Evolutionary conservation across 2,113 vertebrate genomes (phyloP).

Genomic region (Apus apus): DNA sequence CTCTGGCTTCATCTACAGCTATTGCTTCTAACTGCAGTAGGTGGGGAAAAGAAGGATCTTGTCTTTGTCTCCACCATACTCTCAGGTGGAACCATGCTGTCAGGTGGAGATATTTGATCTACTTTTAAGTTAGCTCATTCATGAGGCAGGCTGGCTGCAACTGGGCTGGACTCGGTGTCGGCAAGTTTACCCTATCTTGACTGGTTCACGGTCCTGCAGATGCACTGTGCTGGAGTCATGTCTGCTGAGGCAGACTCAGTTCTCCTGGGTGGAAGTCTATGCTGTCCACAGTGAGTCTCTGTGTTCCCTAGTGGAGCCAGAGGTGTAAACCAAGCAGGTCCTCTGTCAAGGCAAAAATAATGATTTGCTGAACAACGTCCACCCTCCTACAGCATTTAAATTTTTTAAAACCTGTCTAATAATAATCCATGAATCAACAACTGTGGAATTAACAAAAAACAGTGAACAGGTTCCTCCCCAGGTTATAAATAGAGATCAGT

Average conservation of each 20-base stretch:
- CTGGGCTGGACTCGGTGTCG: not conserved
- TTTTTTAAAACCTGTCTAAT: not conserved
- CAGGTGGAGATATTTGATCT: not conserved
- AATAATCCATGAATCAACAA: conserved; percentile 20
- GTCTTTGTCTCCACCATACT: not conserved
- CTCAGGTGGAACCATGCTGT: not conserved
- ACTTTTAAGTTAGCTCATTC: not conserved
- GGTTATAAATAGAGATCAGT: conserved; percentile 33
- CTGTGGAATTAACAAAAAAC: not conserved
- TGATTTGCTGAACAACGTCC: not conserved
- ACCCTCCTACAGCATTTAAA: not conserved
- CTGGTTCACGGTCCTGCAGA: not conserved
- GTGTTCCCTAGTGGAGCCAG: not conserved
- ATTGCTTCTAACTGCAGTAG: not conserved
- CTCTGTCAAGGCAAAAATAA: not conserved
- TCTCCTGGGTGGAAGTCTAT: not conserved
- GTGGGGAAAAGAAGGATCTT: not conserved
- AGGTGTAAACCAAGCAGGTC: rapidly evolving
- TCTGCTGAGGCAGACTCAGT: not conserved
- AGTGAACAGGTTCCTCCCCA: conserved; percentile 22
- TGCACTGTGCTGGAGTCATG: not conserved
- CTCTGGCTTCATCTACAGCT: not conserved
- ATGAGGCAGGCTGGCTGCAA: not conserved
- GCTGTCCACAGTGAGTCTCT: not conserved
- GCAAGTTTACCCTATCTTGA: not conserved